Evolutionary conservation across 2,797 vertebrate genomes (phyloP).

Genomic region (Phataginus tricuspis): DNA sequence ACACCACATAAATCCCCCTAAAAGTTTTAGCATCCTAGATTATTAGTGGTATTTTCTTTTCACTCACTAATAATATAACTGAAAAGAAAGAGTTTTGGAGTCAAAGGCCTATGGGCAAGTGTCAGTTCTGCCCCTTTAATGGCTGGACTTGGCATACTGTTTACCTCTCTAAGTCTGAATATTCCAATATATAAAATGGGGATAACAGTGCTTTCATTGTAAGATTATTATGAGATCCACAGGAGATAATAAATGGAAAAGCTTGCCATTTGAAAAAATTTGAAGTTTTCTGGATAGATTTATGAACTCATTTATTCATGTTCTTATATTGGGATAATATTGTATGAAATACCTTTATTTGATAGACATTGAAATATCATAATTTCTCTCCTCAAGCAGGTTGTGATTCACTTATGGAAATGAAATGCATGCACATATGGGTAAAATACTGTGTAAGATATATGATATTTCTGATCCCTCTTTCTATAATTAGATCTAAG

Average conservation of each 20-base stretch:
- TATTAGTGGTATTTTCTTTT: slow-evolving; percentile 23
- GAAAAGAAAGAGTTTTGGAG: neutral
- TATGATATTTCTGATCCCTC: neutral
- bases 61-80: neutral
- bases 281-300: neutral
- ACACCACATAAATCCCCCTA: neutral
- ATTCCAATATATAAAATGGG: neutral
- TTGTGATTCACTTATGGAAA: neutral
- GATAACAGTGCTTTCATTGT: neutral
- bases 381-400: neutral
- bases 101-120: neutral
- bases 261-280: neutral
- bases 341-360: neutral
- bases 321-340: neutral
- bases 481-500: neutral
- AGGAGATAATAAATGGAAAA: slow-evolving; percentile 19
- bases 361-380: neutral
- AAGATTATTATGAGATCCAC: neutral
- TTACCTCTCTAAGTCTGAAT: neutral
- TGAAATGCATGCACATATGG: neutral
- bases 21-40: neutral
- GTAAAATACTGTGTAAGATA: neutral
- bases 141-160: neutral
- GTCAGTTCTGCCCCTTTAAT: neutral
- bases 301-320: neutral